Conservation (phyloP, 2,113 vertebrate genomes). For the Malaclemys terrapin region DNA sequence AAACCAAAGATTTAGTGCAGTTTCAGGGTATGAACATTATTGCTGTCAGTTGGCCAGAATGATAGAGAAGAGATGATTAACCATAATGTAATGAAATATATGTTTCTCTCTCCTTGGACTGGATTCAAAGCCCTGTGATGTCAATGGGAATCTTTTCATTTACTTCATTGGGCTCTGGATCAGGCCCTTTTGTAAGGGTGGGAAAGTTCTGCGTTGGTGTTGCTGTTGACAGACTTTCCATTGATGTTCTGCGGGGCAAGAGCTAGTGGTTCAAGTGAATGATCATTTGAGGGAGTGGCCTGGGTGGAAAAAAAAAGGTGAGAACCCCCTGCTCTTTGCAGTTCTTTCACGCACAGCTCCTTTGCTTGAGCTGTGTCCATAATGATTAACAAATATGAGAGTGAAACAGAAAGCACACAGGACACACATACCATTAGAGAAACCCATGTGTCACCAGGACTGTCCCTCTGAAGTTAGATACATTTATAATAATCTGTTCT, state of each 20-base stretch:
- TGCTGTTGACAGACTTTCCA: not conserved
- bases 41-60: not conserved
- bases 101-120: not conserved
- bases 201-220: not conserved
- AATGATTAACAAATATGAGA: not conserved
- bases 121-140: not conserved
- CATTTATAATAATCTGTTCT: not conserved
- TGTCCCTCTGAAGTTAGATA: not conserved
- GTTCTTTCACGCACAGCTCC: not conserved
- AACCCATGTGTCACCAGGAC: not conserved
- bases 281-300: not conserved
- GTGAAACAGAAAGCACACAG: conserved; percentile 7
- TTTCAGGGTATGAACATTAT: not conserved
- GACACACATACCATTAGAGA: not conserved
- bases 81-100: not conserved
- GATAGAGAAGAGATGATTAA: not conserved
- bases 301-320: not conserved
- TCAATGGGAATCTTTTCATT: not conserved
- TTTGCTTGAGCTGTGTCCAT: not conserved
- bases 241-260: not conserved
- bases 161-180: not conserved
- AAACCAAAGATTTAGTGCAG: not conserved
- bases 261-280: not conserved
- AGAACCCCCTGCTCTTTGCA: not conserved
- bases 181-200: not conserved